Evolutionary conservation across 2,888 invertebrate species (phyloP).

Genomic region (Orgyia antiqua): DNA sequence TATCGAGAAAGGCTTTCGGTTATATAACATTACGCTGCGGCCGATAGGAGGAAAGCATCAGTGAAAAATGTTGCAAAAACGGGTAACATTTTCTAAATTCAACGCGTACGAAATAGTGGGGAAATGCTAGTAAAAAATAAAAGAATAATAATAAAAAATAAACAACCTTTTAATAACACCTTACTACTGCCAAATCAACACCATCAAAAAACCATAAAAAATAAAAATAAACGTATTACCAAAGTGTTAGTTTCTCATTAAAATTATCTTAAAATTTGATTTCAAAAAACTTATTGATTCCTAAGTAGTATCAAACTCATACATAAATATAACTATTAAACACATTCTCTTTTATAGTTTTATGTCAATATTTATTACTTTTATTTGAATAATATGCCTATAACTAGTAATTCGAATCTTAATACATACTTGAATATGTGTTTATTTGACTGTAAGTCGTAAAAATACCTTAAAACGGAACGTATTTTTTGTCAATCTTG

Average conservation of each 20-base stretch:
- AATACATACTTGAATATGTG: constrained; percentile 26
- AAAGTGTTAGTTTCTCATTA: constrained; percentile 8
- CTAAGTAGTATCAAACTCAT: constrained; percentile 18
- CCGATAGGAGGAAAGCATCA: too few species aligned
- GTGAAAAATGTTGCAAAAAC: too few species aligned
- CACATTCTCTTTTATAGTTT: constrained; percentile 22
- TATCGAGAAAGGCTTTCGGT: too few species aligned
- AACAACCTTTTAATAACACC: constrained; percentile 1
- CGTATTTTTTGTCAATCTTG: constrained; percentile 9
- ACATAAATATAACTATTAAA: constrained; percentile 26
- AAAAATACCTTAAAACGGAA: constrained; percentile 18
- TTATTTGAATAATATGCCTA: constrained; percentile 24
- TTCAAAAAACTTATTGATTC: constrained; percentile 9
- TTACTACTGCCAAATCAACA: constrained; percentile 1
- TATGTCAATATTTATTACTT: constrained; percentile 26
- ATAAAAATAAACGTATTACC: constrained; percentile 1
- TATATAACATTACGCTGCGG: too few species aligned
- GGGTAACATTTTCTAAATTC: too few species aligned
- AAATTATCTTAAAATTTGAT: constrained; percentile 10
- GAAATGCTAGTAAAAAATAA: too few species aligned
- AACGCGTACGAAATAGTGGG: too few species aligned
- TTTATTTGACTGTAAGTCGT: constrained; percentile 22
- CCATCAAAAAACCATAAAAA: constrained; percentile 1
- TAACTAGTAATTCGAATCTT: constrained; percentile 17
- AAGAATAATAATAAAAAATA: too few species aligned